Evolutionary conservation across 2,888 invertebrate genomes (phyloP).

Genomic region (Thecophora atra): DNA sequence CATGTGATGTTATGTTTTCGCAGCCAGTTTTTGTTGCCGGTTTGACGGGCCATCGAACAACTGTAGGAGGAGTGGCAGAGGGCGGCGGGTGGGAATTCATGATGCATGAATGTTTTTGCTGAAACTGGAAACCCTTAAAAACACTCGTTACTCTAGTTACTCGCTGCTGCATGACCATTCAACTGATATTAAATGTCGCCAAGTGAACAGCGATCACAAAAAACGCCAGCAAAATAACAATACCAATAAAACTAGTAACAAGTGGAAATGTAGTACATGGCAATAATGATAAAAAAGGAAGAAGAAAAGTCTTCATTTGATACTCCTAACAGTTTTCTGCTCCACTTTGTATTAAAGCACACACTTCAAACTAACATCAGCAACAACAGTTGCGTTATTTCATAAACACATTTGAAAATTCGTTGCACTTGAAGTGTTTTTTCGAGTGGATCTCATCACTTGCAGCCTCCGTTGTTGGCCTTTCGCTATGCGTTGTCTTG

Average conservation of each 20-base stretch:
- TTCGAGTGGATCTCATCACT: background rate
- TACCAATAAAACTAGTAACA: background rate
- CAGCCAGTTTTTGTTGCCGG: too few relatives aligned
- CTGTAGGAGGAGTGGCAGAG: background rate
- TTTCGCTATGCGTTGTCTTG: too few relatives aligned
- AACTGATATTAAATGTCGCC: background rate
- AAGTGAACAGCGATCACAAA: background rate
- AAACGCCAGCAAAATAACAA: background rate
- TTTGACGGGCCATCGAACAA: background rate
- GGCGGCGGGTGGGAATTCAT: too few relatives aligned
- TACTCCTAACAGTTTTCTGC: background rate
- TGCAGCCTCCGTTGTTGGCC: background rate
- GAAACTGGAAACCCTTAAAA: too few relatives aligned
- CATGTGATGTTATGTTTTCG: too few relatives aligned
- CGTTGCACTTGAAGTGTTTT: conserved; percentile 1
- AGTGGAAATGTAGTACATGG: background rate
- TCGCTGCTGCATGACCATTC: background rate
- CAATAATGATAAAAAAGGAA: too few relatives aligned
- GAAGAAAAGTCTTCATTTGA: background rate
- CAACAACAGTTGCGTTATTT: background rate
- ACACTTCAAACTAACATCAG: background rate
- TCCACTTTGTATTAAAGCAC: background rate
- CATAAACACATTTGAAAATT: conserved; percentile 17
- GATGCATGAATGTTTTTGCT: too few relatives aligned
- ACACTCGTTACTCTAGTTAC: too few relatives aligned